Evolutionary conservation across 2,797 vertebrate species (phyloP), one percentile per base, ranked within the genome.

Genomic region (Halcyon smyrnensis): DNA sequence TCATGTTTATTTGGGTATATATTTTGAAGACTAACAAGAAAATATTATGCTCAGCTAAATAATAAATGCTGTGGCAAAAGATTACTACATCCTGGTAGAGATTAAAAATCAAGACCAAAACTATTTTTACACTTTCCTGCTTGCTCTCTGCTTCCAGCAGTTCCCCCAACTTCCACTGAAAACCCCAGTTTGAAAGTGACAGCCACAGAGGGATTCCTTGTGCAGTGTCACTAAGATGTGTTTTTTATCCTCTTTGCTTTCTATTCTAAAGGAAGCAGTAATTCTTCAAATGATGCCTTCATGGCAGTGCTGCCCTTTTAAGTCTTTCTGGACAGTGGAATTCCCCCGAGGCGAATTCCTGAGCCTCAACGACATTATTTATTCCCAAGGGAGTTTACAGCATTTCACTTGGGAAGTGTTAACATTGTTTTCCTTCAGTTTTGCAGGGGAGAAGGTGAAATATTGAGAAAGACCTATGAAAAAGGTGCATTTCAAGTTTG

Each of bases 241-340:
- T 76, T 54, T 80, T 97, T 95, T 41, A 54, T 75, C 51, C 34
- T 92, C 53, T 77, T 96, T 94, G 51, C 68, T 90, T 88, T 86
- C 62, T 88, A 10, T 67, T 93, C 84, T 77, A 70, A 95, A 96
- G 91, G 84, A 97, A 95, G 59, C 15, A 15, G 67, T 91, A 70
- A 94, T 91, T 96, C 84, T 96, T 97, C 86, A 97, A 91, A 89
- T 70, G 70, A 92, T 91, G 94, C 48, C 77, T 95, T 95, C 37
- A 84, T 32, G 51, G 54, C 50, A 78, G 37, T 45, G 64, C 57
- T 87, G 62, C 48, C 64, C 57, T 80, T 96, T 56, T 84, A 43
- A 1, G n/a, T 81, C 60, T 78, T 96, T 90, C 89, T 94, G 15
- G 9, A 37, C 89, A 67, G 14, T 1, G 8, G 85, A 95, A 90